These are phyloP conservation scores for Nipponacmea schrenckii DNA, from an alignment of 2,888 invertebrate genomes.

Conservation along the genomic window DNA sequence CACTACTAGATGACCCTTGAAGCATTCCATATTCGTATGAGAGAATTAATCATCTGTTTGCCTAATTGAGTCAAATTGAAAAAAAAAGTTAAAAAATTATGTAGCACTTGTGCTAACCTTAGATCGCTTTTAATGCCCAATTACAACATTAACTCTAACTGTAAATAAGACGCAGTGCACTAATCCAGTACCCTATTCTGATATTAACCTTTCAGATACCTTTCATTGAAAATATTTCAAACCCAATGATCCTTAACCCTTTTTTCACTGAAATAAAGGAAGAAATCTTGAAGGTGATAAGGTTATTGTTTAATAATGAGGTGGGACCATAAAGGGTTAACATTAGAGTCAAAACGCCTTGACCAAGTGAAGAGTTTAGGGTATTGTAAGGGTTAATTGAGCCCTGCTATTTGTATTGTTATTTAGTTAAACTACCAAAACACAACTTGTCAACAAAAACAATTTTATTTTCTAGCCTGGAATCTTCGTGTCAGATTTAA, in stretches of 20 bases:
- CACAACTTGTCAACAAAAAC: background rate
- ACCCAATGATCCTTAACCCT: background rate
- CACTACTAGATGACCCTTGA: no score
- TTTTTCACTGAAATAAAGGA: background rate
- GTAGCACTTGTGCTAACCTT: no score
- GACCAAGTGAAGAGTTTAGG: background rate
- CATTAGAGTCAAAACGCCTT: slow-evolving; percentile 5
- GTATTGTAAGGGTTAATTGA: background rate
- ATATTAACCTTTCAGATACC: background rate
- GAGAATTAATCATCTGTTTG: no score
- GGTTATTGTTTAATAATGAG: background rate
- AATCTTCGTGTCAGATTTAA: background rate
- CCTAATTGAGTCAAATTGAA: no score
- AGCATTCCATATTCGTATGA: no score
- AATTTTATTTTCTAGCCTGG: no score
- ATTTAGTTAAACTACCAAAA: background rate
- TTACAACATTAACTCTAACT: no score
- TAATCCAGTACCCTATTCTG: background rate
- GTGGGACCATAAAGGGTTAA: background rate
- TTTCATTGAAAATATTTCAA: background rate
- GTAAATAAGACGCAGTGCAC: no score
- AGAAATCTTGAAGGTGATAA: background rate
- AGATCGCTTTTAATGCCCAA: no score
- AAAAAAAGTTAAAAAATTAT: no score
- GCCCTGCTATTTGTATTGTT: background rate